Percentiles rank a stretch among this genome's conserved stretches.
These are phyloP conservation scores for Chrosomus eos DNA, from an alignment of 2,797 vertebrate species.

Conservation along the genomic window DNA sequence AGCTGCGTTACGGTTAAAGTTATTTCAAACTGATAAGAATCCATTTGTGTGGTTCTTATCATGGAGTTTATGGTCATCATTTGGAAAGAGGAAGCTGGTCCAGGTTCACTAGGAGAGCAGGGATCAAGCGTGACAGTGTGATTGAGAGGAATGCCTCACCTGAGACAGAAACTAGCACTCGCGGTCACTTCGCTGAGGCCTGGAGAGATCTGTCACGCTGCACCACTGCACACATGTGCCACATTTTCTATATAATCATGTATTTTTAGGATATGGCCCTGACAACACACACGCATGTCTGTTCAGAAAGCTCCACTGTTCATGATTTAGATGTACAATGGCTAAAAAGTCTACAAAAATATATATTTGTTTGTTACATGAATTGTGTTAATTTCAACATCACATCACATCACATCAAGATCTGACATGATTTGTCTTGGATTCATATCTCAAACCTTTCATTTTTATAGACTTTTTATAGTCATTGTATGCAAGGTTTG, in stretches of 20 bases:
- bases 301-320: not conserved
- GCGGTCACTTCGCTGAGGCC: not conserved
- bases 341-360: not conserved
- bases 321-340: not conserved
- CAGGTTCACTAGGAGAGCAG: not conserved
- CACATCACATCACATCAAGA: not conserved
- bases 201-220: not conserved
- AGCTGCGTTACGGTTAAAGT: not conserved
- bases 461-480: not conserved
- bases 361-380: not conserved
- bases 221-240: slow-evolving; percentile 2
- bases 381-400: not conserved
- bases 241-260: slow-evolving; percentile 4
- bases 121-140: slow-evolving; percentile 8
- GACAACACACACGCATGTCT: not conserved
- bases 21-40: slow-evolving; percentile 6
- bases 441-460: not conserved
- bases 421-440: not conserved
- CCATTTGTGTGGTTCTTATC: slow-evolving; percentile 11
- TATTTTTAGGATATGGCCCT: not conserved
- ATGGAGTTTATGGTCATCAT: not conserved
- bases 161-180: not conserved
- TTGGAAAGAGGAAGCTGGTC: not conserved
- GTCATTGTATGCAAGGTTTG: not conserved
- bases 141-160: not conserved